Evolutionary conservation across 2,888 invertebrate genomes (phyloP), one percentile per base, ranked within the genome.

Genomic region (Pemphredon lugubris): DNA sequence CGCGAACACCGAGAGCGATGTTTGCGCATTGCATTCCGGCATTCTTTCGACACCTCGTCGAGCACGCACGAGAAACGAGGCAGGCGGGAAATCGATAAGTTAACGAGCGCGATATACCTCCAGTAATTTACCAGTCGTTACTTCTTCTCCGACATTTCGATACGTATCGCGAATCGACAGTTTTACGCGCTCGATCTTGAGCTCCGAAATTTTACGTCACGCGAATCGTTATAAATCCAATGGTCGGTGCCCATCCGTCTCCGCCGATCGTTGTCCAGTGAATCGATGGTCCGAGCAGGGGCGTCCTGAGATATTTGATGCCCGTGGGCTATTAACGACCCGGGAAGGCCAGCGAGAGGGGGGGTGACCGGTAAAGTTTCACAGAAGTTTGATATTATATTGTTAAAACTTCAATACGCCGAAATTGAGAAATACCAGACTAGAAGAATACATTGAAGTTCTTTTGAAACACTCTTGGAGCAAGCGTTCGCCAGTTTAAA

Each of bases 11-110:
- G 53, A 54, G 58, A 60, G 42, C 45, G 75, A 54, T 78, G 79
- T 82, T 82, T 81, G 79, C 75, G 47, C 65, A 73, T 66, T 66
- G 77, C 80, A 81, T 83, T 80, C 79, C 81, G 57, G 64, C 58
- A 68, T 66, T 77, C 81, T 81, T 83, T 81, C 70, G 61, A 79
- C 83, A 67, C 73, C 78, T 68, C 73, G 63, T 45, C 54, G 44
- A 21, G 44, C 47, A 57, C 13, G 26, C 47, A 51, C 53, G 60
- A 40, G 21, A 64, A 66, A 40, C 42, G 42, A 39, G 45, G 57
- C 53, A n/a, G 44, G 54, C 54, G 50, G 55, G 63, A 79, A 76
- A 81, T 82, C 79, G 77, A 82, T 77, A 83, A 81, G 77, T 77
- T 76, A 81, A 83, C 77, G 81, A 77, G 73, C 67, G 26, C 61